Evolutionary conservation across 2,797 vertebrate genomes (phyloP), one percentile per base, ranked within the genome.

Genomic region (Lacerta agilis): DNA sequence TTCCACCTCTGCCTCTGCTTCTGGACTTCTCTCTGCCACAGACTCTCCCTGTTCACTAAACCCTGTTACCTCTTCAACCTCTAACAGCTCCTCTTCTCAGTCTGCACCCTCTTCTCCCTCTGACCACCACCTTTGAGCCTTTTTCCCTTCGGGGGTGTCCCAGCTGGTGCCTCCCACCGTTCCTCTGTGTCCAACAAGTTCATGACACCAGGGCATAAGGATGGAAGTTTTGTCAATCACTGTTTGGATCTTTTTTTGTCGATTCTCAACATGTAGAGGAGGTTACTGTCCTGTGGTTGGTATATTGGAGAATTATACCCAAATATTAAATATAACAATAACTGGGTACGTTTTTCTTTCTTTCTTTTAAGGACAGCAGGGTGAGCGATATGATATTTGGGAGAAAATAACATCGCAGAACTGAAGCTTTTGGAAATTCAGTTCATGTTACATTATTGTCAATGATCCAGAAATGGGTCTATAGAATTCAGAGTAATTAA

Each of bases 381-480:
- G 15, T 75, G 25, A 75, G 20, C 11, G 64, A 5, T 73, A 38
- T 66, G 38, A 64, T 69, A 81, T 64, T 17, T 38, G 20, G 29
- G 43, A 13, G 55, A 61, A 64, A 64, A 66, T 8, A 27, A 43
- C 13, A 67, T 76, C 25, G 29, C n/a, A 82, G 71, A 82, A 67
- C n/a, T 66, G 17, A 49, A 49, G 38, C 58, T 33, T 82, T 87
- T 33, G 69, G 86, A 45, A 87, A 87, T 76, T 77, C 78, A 61
- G 66, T 80, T 79, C 80, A 25, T 82, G 71, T 93, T 93, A 8
- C 93, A 88, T 94, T 95, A 95, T 94, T 93, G 94, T 92, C 94
- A 88, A 0, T 90, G 88, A 91, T 94, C 93, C 93, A 94, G 91
- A 93, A 96, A 95, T 86, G 95, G 95, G 92, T 58, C 20, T 94